A percentile compares a stretch with the other conserved stretches of the same genome.
These are phyloP conservation scores for Nymphicus hollandicus DNA, from an alignment of 2,113 vertebrate genomes.

Conservation along the genomic window DNA sequence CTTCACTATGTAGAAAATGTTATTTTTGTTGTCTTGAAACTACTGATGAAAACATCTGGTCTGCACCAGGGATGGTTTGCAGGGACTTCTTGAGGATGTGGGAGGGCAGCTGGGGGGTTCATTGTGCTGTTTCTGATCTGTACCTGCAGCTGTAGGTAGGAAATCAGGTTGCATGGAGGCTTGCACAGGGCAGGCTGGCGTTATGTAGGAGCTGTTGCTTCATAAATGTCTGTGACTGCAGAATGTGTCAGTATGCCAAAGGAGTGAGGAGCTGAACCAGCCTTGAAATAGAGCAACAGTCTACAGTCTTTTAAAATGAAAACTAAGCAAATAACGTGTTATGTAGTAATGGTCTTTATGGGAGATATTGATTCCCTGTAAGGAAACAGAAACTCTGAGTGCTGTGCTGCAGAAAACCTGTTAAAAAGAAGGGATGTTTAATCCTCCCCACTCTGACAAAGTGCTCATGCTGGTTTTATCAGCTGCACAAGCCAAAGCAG, in stretches of 20 bases:
- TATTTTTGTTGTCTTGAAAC: not conserved
- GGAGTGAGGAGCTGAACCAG: not conserved
- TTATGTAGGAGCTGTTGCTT: not conserved
- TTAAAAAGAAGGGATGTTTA: not conserved
- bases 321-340: not conserved
- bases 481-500: not conserved
- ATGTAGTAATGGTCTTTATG: not conserved
- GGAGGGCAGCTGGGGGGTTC: not conserved
- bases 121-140: not conserved
- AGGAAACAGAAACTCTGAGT: not conserved
- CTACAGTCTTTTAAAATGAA: not conserved
- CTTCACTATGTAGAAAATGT: not conserved
- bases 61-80: not conserved
- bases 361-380: not conserved
- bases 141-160: not conserved
- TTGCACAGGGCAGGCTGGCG: not conserved
- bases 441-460: not conserved
- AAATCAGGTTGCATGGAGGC: fast-evolving
- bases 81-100: not conserved
- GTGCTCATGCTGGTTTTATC: not conserved
- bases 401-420: not conserved
- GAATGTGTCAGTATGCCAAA: not conserved
- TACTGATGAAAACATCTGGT: not conserved
- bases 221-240: not conserved
- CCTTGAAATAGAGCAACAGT: not conserved